Base-by-base conservation (phyloP, 2,113 vertebrate species). In the Aldabrachelys gigantea region DNA sequence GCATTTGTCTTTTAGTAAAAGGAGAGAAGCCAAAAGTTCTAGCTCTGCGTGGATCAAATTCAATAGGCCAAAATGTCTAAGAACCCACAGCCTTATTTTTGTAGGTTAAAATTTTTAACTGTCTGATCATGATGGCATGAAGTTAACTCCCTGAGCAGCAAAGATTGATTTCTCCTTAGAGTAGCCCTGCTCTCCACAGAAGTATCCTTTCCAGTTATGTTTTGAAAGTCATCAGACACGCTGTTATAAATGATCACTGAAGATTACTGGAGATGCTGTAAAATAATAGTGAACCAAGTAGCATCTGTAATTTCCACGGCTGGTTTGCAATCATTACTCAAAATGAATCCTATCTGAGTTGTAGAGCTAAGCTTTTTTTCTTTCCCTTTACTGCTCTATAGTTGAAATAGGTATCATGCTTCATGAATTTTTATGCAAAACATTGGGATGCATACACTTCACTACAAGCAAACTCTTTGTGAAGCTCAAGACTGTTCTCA, bases 151-250 rank as follows among this genome's bases (percentile, higher is more conserved):
- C 96, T 94, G 92, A 95, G 97, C 91, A 97, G 97, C 96, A 96
- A 96, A 97, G 98, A 98, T 98, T 98, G 98, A 98, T 98, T 98
- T 98, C 96, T 97, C 88, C 83, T 98, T 96, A 96, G 97, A 98
- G 98, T 65, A 98, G 95, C 97, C 97, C 94, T 95, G 89, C 94
- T 97, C 97, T 98, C 96, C 92, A 95, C 96, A 97, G 97, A 98
- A 98, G 97, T 97, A 98, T 97, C 96, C 95, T 98, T 98, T 98
- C 97, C 98, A 94, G 95, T 97, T 98, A 96, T 85, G 82, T 98
- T 98, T 98, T 98, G 98, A 98, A 98, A 98, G 97, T 98, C 98
- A 98, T 98, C 98, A 98, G 97, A 96, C 98, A 97, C 97, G 97
- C 98, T 98, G 97, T 98, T 98, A 97, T 94, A 98, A 98, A 98